phyloP scores from a whole-genome alignment of 2,888 invertebrate species.

The Caenorhabditis sulstoni region DNA sequence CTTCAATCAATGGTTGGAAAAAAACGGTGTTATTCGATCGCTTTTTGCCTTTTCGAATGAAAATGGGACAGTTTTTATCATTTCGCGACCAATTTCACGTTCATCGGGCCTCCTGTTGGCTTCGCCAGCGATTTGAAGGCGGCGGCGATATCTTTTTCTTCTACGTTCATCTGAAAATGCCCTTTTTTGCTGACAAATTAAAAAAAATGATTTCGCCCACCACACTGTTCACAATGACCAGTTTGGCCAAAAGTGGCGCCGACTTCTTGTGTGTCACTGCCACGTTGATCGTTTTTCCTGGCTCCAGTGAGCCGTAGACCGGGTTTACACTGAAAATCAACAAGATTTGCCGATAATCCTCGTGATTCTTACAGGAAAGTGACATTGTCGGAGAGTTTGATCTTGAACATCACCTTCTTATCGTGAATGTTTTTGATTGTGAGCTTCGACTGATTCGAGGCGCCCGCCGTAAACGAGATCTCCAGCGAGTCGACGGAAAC shows the following conservation, averaged over 20 bases:
- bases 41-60: no score
- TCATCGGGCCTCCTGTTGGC: slow-evolving; percentile 7
- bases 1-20: no score
- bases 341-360: no score
- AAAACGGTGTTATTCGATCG: no score
- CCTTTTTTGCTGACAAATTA: no score
- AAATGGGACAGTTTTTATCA: no score
- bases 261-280: slow-evolving; percentile 15
- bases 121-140: neutral
- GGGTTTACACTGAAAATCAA: slow-evolving; percentile 14
- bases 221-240: slow-evolving; percentile 22
- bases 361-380: slow-evolving; percentile 6
- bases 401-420: slow-evolving; percentile 30
- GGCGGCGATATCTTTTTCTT: slow-evolving; percentile 14
- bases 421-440: slow-evolving; percentile 16
- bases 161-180: neutral
- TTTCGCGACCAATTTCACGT: neutral
- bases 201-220: neutral
- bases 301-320: slow-evolving; percentile 9
- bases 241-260: neutral
- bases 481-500: slow-evolving; percentile 6
- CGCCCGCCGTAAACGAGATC: neutral
- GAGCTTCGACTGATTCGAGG: neutral
- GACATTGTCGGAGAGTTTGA: slow-evolving; percentile 4
- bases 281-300: neutral